Evolutionary conservation across 30 jellyfish, hydroid and myxozoan species (phyloP), one percentile per base, ranked within the genome.

Genomic region (Sanderia malayensis): DNA sequence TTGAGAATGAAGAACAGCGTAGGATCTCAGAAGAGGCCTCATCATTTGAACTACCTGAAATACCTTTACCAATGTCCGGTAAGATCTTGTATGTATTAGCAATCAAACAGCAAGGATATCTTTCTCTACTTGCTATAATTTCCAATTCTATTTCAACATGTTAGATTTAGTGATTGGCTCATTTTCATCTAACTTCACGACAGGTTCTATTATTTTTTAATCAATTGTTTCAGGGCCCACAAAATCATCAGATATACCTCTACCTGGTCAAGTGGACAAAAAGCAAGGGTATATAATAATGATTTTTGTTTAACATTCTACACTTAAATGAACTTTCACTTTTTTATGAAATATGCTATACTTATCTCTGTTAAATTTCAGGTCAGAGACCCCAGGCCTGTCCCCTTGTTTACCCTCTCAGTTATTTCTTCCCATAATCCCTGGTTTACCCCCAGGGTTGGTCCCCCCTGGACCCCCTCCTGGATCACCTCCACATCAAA

Each of bases 391-490:
- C 13, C 94, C 94, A 15, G 94, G 94, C 23, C 95, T 92, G 17
- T 93, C 97, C 15, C 81, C 84, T 32, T 84, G 86, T 23, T 49
- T 71, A 6, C 77, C 92, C 29, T 34, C 84, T 23, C 84, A 88
- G n/a, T 26, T 86, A 21, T 32, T 52, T 32, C 60, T 61, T 22
- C 76, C 94, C 9, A 70, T 67, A 11, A 85, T 92, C 27, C 99
- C 96, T 55, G 99, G 99, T 17, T 49, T 92, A 18, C 99, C 99
- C 45, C 96, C 99, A n/a, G 99, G 99, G 20, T 88, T 92, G 2
- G 84, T 92, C 30, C 99, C 99, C 7, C 99, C 99, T 7, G 99
- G 99, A 22, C 99, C 99, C 44, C 99, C 99, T 11, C 99, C 96
- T 11, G 99, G 99, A 7, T 69, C 83, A 10, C 99, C 99, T 1